These are phyloP conservation scores for Ecdyonurus torrentis DNA, from an alignment of 2,888 invertebrate genomes.

Conservation along the genomic window DNA sequence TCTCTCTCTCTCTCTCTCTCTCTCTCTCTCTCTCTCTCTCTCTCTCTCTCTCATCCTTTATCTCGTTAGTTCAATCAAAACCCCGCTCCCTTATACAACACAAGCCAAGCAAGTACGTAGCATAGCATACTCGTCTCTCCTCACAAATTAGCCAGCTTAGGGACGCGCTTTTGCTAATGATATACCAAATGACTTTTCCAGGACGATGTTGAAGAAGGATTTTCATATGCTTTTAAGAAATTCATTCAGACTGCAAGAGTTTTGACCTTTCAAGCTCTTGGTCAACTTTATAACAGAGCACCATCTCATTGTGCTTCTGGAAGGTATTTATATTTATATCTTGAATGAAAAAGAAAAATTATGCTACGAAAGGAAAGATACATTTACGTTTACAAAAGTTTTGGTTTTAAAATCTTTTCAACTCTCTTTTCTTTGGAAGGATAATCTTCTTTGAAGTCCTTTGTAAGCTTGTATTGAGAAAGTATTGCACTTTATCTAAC, in stretches of 20 bases:
- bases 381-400: too few species aligned
- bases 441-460: too few species aligned
- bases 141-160: neutral
- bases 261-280: slow-evolving; percentile 48
- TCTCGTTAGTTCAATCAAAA: neutral
- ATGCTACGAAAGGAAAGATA: too few species aligned
- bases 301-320: slow-evolving; percentile 47
- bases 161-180: neutral
- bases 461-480: too few species aligned
- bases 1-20: neutral
- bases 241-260: slow-evolving; percentile 49
- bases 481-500: too few species aligned
- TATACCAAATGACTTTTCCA: neutral
- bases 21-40: neutral
- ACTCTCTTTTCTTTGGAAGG: too few species aligned
- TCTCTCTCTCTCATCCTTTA: neutral
- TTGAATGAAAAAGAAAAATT: too few species aligned
- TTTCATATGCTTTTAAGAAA: slow-evolving; percentile 42
- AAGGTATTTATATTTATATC: slow-evolving; percentile 49
- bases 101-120: too few species aligned
- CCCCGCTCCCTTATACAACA: neutral
- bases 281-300: slow-evolving; percentile 44
- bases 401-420: too few species aligned
- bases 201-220: slow-evolving; percentile 40
- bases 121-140: neutral